phyloP scores from a whole-genome alignment of 2,888 invertebrate genomes.

The Zonitis immaculata region DNA sequence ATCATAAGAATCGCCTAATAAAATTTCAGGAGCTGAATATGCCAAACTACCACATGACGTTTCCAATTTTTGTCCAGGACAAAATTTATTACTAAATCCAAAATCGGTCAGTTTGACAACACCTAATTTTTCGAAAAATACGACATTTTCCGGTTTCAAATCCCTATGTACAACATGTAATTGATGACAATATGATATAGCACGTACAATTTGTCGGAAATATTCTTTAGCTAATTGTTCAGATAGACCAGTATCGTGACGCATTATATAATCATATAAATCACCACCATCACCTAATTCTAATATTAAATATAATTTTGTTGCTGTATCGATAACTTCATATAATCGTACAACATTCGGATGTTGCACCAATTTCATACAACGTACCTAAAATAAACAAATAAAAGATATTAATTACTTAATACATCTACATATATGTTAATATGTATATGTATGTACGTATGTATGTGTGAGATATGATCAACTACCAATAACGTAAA shows the following conservation, averaged over 20 bases:
- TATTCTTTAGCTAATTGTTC: slow-evolving; percentile 84
- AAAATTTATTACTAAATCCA: slow-evolving; percentile 93
- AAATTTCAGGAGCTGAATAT: slow-evolving; percentile 98
- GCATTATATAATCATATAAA: slow-evolving; percentile 97
- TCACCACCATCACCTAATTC: slow-evolving; percentile 98
- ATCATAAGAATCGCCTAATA: slow-evolving; percentile 97
- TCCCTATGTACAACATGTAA: slow-evolving; percentile 85
- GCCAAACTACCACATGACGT: slow-evolving; percentile 98
- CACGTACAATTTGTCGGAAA: slow-evolving; percentile 95
- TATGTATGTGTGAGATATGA: too few species aligned
- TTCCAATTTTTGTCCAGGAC: slow-evolving; percentile 93
- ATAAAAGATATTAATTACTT: too few species aligned
- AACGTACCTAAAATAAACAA: slow-evolving; percentile 63
- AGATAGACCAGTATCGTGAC: slow-evolving; percentile 83
- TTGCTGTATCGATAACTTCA: slow-evolving; percentile 99
- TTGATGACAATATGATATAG: slow-evolving; percentile 97
- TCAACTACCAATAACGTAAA: too few species aligned
- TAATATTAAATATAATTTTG: slow-evolving; percentile 92
- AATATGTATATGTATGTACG: too few species aligned
- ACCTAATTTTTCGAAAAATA: slow-evolving; percentile 96
- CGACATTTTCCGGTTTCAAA: slow-evolving; percentile 98
- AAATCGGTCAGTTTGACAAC: slow-evolving; percentile 98
- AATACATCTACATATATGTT: too few species aligned
- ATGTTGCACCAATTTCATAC: slow-evolving; percentile 99
- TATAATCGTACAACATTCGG: slow-evolving; percentile 97